These are phyloP conservation scores for Drosophila algonquin DNA, from an alignment of 2,888 invertebrate species.

Conservation along the genomic window DNA sequence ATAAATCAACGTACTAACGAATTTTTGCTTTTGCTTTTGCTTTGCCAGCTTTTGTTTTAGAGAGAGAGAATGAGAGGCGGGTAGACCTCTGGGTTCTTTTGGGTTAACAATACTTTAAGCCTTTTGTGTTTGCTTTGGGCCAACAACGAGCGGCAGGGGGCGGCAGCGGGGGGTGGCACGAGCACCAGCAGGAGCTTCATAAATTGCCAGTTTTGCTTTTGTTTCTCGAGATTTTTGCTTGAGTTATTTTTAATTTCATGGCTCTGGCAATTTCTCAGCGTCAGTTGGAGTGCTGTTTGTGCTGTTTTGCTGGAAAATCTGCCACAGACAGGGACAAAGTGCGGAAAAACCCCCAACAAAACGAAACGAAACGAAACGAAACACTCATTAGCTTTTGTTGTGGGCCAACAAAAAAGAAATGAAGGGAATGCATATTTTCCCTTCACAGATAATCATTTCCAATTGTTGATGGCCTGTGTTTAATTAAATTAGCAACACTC, in stretches of 20 bases:
- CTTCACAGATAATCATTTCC: slow-evolving; percentile 46
- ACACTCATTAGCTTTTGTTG: slow-evolving; percentile 50
- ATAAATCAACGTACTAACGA: slow-evolving; percentile 71
- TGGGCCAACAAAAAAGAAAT: slow-evolving; percentile 14
- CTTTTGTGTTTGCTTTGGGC: slow-evolving; percentile 50
- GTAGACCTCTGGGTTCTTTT: slow-evolving; percentile 13
- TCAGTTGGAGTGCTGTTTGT: slow-evolving; percentile 51
- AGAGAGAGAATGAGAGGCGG: background rate
- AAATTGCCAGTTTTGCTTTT: slow-evolving; percentile 48
- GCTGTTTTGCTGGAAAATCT: slow-evolving; percentile 40
- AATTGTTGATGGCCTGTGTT: slow-evolving; percentile 52
- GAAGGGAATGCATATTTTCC: slow-evolving; percentile 28
- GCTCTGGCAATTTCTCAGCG: slow-evolving; percentile 74
- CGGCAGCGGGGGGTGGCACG: too few relatives aligned
- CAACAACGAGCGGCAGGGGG: background rate
- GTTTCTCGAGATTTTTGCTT: slow-evolving; percentile 66
- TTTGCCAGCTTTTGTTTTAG: slow-evolving; percentile 38
- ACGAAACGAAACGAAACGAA: slow-evolving; percentile 2
- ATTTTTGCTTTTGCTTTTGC: slow-evolving; percentile 54
- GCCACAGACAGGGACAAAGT: slow-evolving; percentile 54
- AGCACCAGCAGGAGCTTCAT: slow-evolving; percentile 52
- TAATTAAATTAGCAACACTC: slow-evolving; percentile 68
- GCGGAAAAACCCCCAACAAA: slow-evolving; percentile 1
- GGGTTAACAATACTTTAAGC: slow-evolving; percentile 64
- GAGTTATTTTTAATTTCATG: slow-evolving; percentile 79